Evolutionary conservation across 2,888 invertebrate species (phyloP), one percentile per base, ranked within the genome.

Genomic region (Drosophila heteroneura): DNA sequence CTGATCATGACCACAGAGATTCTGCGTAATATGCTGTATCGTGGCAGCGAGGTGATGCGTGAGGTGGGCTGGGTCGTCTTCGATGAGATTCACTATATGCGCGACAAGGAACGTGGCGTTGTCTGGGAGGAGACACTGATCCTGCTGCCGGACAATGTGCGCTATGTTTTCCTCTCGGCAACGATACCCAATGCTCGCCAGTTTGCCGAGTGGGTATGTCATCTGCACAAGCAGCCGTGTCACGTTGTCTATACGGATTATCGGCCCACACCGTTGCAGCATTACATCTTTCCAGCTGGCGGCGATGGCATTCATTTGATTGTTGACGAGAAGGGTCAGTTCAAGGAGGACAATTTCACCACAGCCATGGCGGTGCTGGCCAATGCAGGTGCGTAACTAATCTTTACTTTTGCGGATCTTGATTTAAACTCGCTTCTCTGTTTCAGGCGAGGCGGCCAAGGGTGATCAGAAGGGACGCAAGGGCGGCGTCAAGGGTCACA

Each of bases 1-100:
- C 95, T 99, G 44, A 99, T 99, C 81, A 99, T 99, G 99, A 99
- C 99, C 0, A 99, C 99, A n/a, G 99, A 99, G 95, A 99, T 99
- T 95, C 94, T 99, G 75, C 95, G 99, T 76, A 99, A 98, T 91
- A 99, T 99, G 99, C 94, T 99, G 68, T 99, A 99, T 92, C 95
- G 99, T 92, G 99, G 99, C 58, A 99, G 99, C 47, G 99, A 99
- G 95, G 96, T 99, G 30, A 99, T 99, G 97, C 95, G 99, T 71
- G 99, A 99, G 95, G 99, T 99, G 0, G 99, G 99, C 59, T 99
- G 99, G 99, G 99, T 99, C 2, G 95, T 99, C 63, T 99, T 99
- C 94, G 99, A 99, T 93, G 99, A 99, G 94, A 99, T 99, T 89
- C 99, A 99, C 94, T 99, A 99, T 93, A 99, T 99, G 99, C 96